These are phyloP conservation scores for Drosophila mettleri DNA, from an alignment of 2,888 invertebrate genomes.

Conservation along the genomic window DNA sequence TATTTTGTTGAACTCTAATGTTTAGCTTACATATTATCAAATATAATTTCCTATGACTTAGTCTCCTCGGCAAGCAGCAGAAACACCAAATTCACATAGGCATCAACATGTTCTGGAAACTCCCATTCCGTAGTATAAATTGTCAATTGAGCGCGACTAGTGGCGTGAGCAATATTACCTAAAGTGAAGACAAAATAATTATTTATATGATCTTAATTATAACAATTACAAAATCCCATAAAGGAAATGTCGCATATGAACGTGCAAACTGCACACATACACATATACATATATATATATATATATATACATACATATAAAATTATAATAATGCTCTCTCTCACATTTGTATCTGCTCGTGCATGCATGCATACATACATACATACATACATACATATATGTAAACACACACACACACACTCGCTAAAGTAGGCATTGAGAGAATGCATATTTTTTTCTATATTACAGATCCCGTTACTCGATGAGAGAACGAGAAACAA, in stretches of 20 bases:
- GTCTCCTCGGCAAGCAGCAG: conserved; percentile 75
- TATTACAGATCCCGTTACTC: background rate
- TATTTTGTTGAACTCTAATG: background rate
- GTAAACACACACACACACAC: background rate
- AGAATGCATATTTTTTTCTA: no score
- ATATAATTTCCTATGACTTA: conserved; percentile 19
- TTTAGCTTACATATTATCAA: background rate
- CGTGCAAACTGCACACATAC: no score
- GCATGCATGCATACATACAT: background rate
- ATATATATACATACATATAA: background rate
- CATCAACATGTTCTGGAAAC: conserved; percentile 78
- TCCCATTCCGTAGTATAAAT: conserved; percentile 79
- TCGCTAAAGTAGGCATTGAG: background rate
- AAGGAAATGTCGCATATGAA: no score
- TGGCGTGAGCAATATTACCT: conserved; percentile 75
- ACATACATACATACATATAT: background rate
- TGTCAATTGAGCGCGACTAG: conserved; percentile 68
- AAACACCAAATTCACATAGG: conserved; percentile 72
- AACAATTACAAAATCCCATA: background rate
- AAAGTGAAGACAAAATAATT: no score
- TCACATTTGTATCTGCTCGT: background rate
- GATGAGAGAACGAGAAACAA: background rate
- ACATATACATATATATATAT: background rate
- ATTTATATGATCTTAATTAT: no score
- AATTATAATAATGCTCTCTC: background rate